Evolutionary conservation across 92 coral and sea anemone species (phyloP).

Genomic region (Epizoanthus scotinus): DNA sequence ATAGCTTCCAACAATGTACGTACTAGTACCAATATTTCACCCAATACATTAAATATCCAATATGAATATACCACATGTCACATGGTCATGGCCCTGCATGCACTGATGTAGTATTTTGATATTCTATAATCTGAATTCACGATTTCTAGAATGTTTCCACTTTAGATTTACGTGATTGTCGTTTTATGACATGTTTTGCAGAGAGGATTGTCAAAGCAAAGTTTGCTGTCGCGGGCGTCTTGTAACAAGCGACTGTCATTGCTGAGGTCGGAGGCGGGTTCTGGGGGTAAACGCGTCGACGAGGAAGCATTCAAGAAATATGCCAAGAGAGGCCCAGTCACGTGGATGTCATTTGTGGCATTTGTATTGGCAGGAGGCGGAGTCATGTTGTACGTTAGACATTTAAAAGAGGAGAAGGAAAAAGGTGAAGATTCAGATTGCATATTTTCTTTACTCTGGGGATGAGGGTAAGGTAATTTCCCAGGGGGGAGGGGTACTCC

Average conservation of each 20-base stretch:
- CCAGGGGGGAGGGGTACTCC: too few species aligned
- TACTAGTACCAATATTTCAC: too few species aligned
- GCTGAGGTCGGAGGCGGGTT: neutral
- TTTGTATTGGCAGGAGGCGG: slow-evolving; percentile 89
- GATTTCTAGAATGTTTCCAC: neutral
- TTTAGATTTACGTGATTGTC: neutral
- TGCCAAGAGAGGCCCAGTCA: slow-evolving; percentile 86
- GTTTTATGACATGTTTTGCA: neutral
- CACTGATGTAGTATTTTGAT: too few species aligned
- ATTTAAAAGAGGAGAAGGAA: slow-evolving; percentile 88
- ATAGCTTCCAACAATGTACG: too few species aligned
- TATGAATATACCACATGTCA: neutral
- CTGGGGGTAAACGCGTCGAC: slow-evolving; percentile 19
- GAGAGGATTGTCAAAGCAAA: slow-evolving; percentile 34
- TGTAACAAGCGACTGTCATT: slow-evolving; percentile 1
- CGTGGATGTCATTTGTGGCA: slow-evolving; percentile 85
- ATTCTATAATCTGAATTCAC: neutral
- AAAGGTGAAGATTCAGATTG: slow-evolving; percentile 69
- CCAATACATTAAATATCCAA: neutral
- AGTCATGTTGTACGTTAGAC: slow-evolving; percentile 78
- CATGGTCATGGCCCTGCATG: too few species aligned
- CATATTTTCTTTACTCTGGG: neutral
- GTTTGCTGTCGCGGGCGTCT: slow-evolving; percentile 3
- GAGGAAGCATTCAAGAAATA: slow-evolving; percentile 57
- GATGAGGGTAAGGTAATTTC: too few species aligned